Percentiles rank a stretch among this genome's conserved stretches.
phyloP scores from a whole-genome alignment of 2,113 vertebrate genomes.

The Siniperca knerii region DNA sequence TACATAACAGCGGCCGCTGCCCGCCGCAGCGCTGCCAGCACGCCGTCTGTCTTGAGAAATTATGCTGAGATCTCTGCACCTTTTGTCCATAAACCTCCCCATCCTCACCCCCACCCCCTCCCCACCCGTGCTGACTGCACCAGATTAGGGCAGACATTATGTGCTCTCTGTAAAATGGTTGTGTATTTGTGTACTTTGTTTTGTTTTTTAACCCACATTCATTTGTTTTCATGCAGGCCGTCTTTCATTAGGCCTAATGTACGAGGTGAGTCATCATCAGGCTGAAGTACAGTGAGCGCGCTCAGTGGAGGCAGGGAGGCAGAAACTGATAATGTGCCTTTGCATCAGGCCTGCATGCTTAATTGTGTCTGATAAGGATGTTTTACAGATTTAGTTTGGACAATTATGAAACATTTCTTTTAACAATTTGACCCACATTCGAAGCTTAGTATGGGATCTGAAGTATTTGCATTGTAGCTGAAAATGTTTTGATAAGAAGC shows the following conservation, averaged over 20 bases:
- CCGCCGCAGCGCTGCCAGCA: background rate
- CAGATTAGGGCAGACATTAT: constrained; percentile 45
- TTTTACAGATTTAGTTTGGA: background rate
- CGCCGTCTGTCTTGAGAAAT: constrained; percentile 45
- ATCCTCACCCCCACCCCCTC: background rate
- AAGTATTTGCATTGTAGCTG: too few relatives aligned
- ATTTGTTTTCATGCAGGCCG: constrained; percentile 27
- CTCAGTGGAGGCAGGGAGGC: constrained; percentile 15
- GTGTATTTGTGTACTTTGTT: background rate
- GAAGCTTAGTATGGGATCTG: too few relatives aligned
- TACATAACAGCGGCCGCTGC: constrained; percentile 15
- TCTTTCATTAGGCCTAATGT: constrained; percentile 45
- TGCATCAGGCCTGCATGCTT: background rate
- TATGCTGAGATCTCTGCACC: constrained; percentile 44
- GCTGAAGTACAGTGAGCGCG: constrained; percentile 21
- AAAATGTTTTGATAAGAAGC: too few relatives aligned
- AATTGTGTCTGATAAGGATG: too few relatives aligned
- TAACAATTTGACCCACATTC: too few relatives aligned
- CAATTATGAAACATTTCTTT: background rate
- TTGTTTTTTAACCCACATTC: background rate
- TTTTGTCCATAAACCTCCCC: constrained; percentile 44
- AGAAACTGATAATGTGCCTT: background rate
- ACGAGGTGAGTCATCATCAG: constrained; percentile 31
- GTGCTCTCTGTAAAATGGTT: constrained; percentile 15
- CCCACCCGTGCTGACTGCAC: constrained; percentile 28